Evolutionary conservation across 2,113 vertebrate genomes (phyloP).

Genomic region (Phaetusa simplex): DNA sequence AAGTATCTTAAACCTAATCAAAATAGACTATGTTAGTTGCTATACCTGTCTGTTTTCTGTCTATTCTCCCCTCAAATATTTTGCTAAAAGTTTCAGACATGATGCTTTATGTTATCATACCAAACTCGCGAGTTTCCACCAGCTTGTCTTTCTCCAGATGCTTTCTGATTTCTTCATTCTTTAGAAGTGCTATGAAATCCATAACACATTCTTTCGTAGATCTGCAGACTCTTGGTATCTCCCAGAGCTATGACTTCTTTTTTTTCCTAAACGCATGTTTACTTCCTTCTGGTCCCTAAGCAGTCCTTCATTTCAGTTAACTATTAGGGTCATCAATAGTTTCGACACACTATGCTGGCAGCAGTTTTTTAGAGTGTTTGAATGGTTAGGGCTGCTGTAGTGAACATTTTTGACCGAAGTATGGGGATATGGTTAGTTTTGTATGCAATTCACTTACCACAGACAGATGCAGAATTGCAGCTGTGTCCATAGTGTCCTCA

Average conservation of each 20-base stretch:
- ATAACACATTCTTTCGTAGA: neutral
- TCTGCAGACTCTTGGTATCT: neutral
- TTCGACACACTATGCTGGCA: neutral
- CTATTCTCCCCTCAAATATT: neutral
- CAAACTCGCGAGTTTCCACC: neutral
- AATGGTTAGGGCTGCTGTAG: neutral
- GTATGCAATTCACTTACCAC: neutral
- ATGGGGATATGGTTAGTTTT: neutral
- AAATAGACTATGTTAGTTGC: neutral
- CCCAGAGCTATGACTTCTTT: neutral
- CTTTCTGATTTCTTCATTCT: neutral
- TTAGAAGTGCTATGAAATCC: neutral
- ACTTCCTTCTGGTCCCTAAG: neutral
- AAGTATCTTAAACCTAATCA: neutral
- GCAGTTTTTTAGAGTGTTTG: neutral
- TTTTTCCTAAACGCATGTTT: neutral
- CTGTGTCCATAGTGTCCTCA: neutral
- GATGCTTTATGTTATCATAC: neutral
- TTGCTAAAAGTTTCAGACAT: neutral
- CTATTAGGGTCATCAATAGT: neutral
- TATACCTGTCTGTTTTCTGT: neutral
- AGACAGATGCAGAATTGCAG: neutral
- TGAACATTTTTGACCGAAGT: neutral
- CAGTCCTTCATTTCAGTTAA: neutral
- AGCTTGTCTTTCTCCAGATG: neutral